Base-by-base conservation (phyloP, 2,797 vertebrate genomes). In the Parotocinclus haroldoi region DNA sequence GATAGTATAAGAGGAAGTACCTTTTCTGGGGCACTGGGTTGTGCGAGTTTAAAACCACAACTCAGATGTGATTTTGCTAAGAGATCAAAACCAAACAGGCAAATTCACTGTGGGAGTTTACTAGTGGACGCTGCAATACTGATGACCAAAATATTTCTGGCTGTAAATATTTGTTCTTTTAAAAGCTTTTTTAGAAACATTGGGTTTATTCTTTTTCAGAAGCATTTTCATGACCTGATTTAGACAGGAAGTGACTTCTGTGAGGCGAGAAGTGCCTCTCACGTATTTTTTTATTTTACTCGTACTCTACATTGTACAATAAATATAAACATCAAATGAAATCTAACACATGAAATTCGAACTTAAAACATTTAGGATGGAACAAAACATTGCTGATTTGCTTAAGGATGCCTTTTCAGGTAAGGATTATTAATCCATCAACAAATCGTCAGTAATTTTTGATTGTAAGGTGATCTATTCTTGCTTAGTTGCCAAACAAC, bases 181-280 rank as follows among this genome's bases (percentile, higher is more conserved):
- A n/a, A n/a, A n/a, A n/a, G n/a, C 17, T 7, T 40, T 56, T 56
- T 16, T 56, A 17, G 16, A 49, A 51, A 6, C 40, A 55, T 10
- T 17, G 4, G 40, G 1, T 42, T 18, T 59, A 62, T 2, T 19
- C 40, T 2, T 14, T 56, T 39, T 1, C 71, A 16, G 76, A 40
- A 61, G 72, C 51, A 62, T 13, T 71, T 65, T 58, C 63, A 38
- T 77, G 72, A 63, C n/a, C 49, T 81, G 68, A 76, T 76, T 81
- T 76, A 58, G 70, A 86, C 90, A 90, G 90, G 90, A 91, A 90
- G 74, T 75, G 58, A 74, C 64, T 78, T 51, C n/a, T 70, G n/a
- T n/a, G 68, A 75, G 1, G 80, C 65, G 8, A 82, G 69, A 79
- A 60, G 72, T 66, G 75, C 42, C 45, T n/a, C 11, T 61, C 52